Evolutionary conservation across 37 sponge, comb jelly and placozoan genomes (phyloP), one percentile per base, ranked within the genome.

Genomic region (Lycopodina hypogea): DNA sequence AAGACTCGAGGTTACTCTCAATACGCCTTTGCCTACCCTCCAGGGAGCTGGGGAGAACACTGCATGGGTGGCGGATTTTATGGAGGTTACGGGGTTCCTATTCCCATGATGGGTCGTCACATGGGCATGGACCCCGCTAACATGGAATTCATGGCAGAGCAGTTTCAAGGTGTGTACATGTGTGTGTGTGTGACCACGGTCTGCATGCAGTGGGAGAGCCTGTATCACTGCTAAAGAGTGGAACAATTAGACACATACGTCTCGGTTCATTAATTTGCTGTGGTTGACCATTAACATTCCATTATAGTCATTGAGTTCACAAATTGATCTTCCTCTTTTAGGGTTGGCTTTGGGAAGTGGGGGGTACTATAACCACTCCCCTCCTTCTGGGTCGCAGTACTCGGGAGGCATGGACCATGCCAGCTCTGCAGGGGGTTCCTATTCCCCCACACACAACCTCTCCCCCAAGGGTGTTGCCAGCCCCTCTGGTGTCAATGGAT

Each of bases 91-190:
- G 69, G 83, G 28, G 3, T 71, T 9, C 82, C 72, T 33, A 52
- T 64, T 56, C 76, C 56, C 24, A 38, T 75, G 69, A 68, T 83
- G 57, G n/a, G 78, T 28, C 66, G 78, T 45, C 78, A 64, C 53
- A 23, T 50, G 32, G 61, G 23, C 42, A 60, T 60, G 40, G 76
- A 58, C 8, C 56, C 74, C 1, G 42, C 40, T 14, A 22, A 2
- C 42, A 66, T 76, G 59, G 83, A 83, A 6, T 82, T 78, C 75
- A 41, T 88, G 32, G 8, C 83, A 7, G 89, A 88, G 1, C 89
- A 88, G 40, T 88, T 88, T 74, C 89, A 88, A 67, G 83, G 83
- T 84, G 6, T 40, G 72, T 61, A 21, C 38, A 48, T 45, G 48
- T 45, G 48, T 45, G 48, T 45, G 48, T 45, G 48, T 45, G 48